These are phyloP conservation scores for Pagrus major DNA, from an alignment of 2,113 vertebrate species.

Conservation along the genomic window DNA sequence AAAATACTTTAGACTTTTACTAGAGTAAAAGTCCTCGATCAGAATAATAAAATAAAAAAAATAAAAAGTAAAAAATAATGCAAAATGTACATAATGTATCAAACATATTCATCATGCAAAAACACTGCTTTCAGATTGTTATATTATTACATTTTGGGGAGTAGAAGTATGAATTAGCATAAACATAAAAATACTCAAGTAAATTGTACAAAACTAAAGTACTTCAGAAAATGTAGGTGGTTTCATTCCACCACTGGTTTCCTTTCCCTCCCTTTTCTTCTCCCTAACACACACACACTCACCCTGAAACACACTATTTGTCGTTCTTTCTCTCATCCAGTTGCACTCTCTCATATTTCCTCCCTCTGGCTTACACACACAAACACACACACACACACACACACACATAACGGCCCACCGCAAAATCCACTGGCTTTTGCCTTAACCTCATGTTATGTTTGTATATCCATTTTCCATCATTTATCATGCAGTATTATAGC, in stretches of 20 bases:
- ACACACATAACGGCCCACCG: background rate
- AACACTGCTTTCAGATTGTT: background rate
- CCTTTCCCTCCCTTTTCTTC: background rate
- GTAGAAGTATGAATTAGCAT: background rate
- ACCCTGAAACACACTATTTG: background rate
- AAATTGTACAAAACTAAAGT: background rate
- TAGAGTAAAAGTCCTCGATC: too few relatives aligned
- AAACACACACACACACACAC: background rate
- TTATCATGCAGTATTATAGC: slow-evolving; percentile 49
- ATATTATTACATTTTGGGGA: background rate
- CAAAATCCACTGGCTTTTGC: slow-evolving; percentile 47
- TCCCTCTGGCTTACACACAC: background rate
- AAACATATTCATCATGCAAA: background rate
- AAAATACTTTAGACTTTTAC: too few relatives aligned
- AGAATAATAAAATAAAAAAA: too few relatives aligned
- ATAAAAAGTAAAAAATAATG: too few relatives aligned
- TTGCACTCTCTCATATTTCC: slow-evolving; percentile 9
- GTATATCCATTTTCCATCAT: slow-evolving; percentile 64
- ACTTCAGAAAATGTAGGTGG: background rate
- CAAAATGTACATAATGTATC: too few relatives aligned
- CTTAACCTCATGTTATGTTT: slow-evolving; percentile 56
- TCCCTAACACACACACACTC: slow-evolving; percentile 2
- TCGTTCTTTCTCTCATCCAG: slow-evolving; percentile 15
- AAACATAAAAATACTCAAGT: background rate
- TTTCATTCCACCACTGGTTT: background rate